Conservation (phyloP, 2,888 invertebrate genomes). For the Heliconius charithonia region DNA sequence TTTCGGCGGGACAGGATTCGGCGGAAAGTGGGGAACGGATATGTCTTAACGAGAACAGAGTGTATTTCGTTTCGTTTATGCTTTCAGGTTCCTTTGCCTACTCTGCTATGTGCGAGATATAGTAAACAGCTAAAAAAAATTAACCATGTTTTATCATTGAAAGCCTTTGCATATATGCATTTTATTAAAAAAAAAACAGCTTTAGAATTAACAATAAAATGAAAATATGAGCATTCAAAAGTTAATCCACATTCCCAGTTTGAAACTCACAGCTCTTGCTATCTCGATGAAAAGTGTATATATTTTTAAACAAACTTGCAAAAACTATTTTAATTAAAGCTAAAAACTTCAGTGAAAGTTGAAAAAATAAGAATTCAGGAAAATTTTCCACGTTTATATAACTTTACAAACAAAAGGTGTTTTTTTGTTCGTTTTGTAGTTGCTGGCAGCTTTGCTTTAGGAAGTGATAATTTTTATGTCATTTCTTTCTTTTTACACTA, state of each 20-base stretch:
- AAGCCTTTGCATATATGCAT: neutral
- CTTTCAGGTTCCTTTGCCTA: no score
- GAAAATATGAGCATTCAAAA: slow-evolving; percentile 33
- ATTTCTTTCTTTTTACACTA: slow-evolving; percentile 1
- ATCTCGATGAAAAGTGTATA: slow-evolving; percentile 35
- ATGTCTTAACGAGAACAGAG: no score
- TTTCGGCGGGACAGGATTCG: no score
- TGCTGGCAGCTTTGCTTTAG: slow-evolving; percentile 6
- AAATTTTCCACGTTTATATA: slow-evolving; percentile 33
- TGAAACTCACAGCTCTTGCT: slow-evolving; percentile 23
- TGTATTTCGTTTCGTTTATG: no score
- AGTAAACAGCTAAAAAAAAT: no score
- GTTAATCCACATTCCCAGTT: slow-evolving; percentile 30
- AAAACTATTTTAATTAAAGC: slow-evolving; percentile 42
- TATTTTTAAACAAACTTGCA: slow-evolving; percentile 36
- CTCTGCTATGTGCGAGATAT: no score
- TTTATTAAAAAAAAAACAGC: slow-evolving; percentile 4
- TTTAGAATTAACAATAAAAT: slow-evolving; percentile 19
- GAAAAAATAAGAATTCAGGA: slow-evolving; percentile 27
- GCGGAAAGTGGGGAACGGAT: no score
- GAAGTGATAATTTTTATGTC: slow-evolving; percentile 7
- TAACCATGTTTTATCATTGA: neutral
- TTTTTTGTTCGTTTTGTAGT: slow-evolving; percentile 22
- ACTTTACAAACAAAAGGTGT: slow-evolving; percentile 38
- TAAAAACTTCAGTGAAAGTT: slow-evolving; percentile 35